Percentiles rank a stretch among this genome's conserved stretches.
Evolutionary conservation across 2,113 vertebrate species (phyloP).

Genomic region (Pseudorectes ferrugineus): DNA sequence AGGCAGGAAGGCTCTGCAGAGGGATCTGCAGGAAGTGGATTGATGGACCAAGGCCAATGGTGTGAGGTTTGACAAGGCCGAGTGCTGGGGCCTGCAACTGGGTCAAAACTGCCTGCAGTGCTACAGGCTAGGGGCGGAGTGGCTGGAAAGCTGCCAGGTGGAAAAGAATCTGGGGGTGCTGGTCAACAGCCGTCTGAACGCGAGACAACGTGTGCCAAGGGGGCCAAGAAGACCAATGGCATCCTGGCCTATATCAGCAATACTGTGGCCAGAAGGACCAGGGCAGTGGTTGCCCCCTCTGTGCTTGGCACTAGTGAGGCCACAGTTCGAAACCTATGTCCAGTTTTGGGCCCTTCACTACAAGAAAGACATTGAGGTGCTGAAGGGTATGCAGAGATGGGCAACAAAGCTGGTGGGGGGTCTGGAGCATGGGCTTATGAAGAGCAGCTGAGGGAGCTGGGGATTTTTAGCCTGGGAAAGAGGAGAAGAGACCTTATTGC

Average conservation of each 20-base stretch:
- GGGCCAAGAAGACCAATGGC: not conserved
- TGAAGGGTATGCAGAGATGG: not conserved
- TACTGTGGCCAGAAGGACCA: not conserved
- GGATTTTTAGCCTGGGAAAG: not conserved
- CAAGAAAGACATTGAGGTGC: not conserved
- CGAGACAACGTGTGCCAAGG: rapidly evolving
- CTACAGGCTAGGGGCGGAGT: not conserved
- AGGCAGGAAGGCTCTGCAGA: not conserved
- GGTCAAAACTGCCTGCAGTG: rapidly evolving
- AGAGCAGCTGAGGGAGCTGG: not conserved
- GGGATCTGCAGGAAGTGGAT: not conserved
- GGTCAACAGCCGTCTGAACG: rapidly evolving
- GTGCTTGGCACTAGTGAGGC: not conserved
- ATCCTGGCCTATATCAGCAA: not conserved
- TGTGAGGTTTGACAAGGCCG: not conserved
- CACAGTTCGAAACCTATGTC: not conserved
- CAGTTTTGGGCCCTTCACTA: not conserved
- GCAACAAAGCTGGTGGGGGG: not conserved
- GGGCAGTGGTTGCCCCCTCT: rapidly evolving
- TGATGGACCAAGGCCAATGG: too few relatives aligned
- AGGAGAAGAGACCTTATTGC: not conserved
- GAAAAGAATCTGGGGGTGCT: not conserved
- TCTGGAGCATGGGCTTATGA: not conserved
- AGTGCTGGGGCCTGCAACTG: not conserved
- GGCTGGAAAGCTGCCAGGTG: not conserved